Base-by-base conservation (phyloP, 2,888 invertebrate genomes). In the Diarsia rubi region DNA sequence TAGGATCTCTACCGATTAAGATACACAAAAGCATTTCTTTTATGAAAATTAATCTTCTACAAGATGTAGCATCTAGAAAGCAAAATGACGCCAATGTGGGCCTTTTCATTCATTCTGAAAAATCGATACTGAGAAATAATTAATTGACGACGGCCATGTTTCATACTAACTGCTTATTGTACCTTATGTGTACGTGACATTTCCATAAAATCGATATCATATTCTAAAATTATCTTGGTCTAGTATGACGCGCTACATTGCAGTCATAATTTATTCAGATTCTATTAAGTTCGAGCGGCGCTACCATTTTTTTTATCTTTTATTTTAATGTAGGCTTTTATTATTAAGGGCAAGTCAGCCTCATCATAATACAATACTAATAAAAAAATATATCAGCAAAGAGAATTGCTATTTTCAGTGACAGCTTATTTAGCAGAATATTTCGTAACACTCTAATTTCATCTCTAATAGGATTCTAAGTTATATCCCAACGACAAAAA, bases 181-280 rank as follows among this genome's bases (percentile, higher is more conserved):
- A 68, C 68, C 62, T 63, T 67, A n/a, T 19, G 31, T 16, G n/a
- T 62, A 57, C 14, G 19, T 44, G 14, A 31, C 47, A 76, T 78
- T 78, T 69, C 44, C 45, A 65, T 57, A 63, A 65, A 66, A 57
- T 62, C 62, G 5, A 66, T 62, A 31, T 8, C 4, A 42, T 27
- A 47, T 54, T 79, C 65, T 44, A 47, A 72, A 73, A 49, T 54
- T 49, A 31, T 63, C 11, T 45, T 19, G 31, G 19, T n/a, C 27
- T 63, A 42, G 31, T 54, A 21, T 62, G 11, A 44, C 44, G 49
- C 49, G 66, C 54, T 19, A 19, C 45, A 45, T 62, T 52, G 66
- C 79, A 63, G n/a, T 67, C 16, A 72, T 57, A 54, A 73, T 67
- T 67, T 67, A 67, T 63, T 79, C 44, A 63, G n/a, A 57, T 63